A percentile compares a stretch with the other conserved stretches of the same genome.
phyloP scores from a whole-genome alignment of 2,888 invertebrate species.

The Tetranychus piercei region DNA sequence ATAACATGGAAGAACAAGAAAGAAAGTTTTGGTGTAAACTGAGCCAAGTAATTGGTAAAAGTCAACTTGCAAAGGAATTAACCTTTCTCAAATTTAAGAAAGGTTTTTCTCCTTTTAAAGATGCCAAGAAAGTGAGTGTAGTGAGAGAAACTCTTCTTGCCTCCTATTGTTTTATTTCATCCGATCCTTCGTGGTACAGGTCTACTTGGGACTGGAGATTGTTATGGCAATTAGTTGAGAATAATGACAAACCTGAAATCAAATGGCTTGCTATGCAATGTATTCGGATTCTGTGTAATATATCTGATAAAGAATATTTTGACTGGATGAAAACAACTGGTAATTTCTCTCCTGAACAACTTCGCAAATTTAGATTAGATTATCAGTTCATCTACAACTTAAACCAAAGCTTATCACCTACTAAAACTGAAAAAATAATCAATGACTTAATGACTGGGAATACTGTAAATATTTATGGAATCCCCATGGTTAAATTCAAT shows the following conservation, averaged over 20 bases:
- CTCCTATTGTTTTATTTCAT: background rate
- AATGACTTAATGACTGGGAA: background rate
- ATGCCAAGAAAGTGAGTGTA: background rate
- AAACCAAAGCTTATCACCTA: background rate
- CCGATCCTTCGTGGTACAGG: background rate
- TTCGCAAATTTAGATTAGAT: background rate
- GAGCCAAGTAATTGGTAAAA: background rate
- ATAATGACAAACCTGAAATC: background rate
- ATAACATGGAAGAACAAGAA: background rate
- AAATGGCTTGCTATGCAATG: slow-evolving; percentile 11
- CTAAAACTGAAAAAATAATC: background rate
- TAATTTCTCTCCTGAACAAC: background rate
- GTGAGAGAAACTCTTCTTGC: background rate
- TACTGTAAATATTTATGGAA: background rate
- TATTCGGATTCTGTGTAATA: slow-evolving; percentile 9
- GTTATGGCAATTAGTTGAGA: slow-evolving; percentile 1
- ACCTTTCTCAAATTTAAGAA: background rate
- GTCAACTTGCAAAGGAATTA: background rate
- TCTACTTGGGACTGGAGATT: background rate
- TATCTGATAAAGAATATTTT: background rate
- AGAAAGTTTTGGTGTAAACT: background rate
- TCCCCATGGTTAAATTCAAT: background rate
- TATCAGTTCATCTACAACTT: background rate
- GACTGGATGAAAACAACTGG: background rate
- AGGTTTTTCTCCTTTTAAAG: background rate